These are phyloP conservation scores for Achlya flavicornis DNA, from an alignment of 2,888 invertebrate genomes.

Conservation along the genomic window DNA sequence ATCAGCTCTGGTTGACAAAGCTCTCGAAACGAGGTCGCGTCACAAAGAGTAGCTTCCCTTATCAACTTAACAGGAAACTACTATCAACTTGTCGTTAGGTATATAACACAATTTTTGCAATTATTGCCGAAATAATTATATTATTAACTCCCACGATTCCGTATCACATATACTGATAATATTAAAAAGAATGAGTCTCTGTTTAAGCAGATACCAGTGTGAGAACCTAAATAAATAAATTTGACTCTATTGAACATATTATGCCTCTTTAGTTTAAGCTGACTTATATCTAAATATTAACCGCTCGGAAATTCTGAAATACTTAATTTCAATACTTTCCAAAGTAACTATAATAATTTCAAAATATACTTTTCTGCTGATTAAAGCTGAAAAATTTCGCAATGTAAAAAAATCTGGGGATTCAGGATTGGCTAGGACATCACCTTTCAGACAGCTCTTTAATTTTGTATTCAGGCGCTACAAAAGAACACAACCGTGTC, in stretches of 20 bases:
- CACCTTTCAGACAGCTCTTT: too few relatives aligned
- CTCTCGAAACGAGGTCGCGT: conserved; percentile 75
- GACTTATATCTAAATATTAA: too few relatives aligned
- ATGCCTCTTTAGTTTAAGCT: too few relatives aligned
- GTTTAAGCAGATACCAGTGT: background rate
- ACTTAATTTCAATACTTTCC: too few relatives aligned
- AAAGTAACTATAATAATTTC: too few relatives aligned
- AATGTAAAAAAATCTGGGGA: too few relatives aligned
- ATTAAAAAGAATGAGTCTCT: conserved; percentile 9
- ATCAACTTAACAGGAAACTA: conserved; percentile 74
- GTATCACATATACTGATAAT: conserved; percentile 45
- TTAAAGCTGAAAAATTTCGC: too few relatives aligned
- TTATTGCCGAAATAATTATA: conserved; percentile 80
- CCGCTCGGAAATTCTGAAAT: too few relatives aligned
- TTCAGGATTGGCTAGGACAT: too few relatives aligned
- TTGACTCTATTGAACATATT: background rate
- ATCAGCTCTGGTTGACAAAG: conserved; percentile 79
- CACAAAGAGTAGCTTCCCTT: conserved; percentile 68
- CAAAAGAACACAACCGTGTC: too few relatives aligned
- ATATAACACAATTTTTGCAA: conserved; percentile 81
- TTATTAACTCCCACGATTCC: conserved; percentile 62
- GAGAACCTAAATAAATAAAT: background rate
- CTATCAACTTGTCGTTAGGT: conserved; percentile 80
- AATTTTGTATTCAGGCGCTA: too few relatives aligned
- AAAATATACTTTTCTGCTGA: too few relatives aligned